Percentiles rank a stretch among this genome's conserved stretches.
Evolutionary conservation across 1,140 invertebrate species (phyloP).

Genomic region (Anthonomus grandis): DNA sequence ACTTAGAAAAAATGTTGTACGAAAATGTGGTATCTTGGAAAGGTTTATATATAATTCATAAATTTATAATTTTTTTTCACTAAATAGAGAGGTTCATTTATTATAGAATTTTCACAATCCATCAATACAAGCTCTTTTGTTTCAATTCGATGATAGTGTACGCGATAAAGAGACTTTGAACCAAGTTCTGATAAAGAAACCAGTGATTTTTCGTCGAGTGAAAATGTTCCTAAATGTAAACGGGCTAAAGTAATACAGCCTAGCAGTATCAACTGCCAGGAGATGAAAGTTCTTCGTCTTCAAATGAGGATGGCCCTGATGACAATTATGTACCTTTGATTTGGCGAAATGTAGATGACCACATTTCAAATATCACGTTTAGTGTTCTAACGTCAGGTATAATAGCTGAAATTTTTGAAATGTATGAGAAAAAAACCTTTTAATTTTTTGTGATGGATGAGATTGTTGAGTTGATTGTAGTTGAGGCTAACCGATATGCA

Average conservation of each 20-base stretch:
- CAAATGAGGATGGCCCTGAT: neutral
- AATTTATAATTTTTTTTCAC: no score
- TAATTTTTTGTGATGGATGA: neutral
- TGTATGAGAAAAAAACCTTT: neutral
- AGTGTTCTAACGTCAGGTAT: neutral
- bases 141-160: conserved; percentile 12
- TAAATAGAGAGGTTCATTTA: no score
- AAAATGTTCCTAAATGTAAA: neutral
- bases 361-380: neutral
- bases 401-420: neutral
- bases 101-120: no score
- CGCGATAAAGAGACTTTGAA: conserved; percentile 8
- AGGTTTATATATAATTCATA: no score
- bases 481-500: neutral
- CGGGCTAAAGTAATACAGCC: neutral
- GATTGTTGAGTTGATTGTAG: neutral
- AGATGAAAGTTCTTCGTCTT: neutral
- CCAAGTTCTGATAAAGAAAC: neutral
- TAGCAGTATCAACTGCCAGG: neutral
- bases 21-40: no score
- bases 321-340: neutral
- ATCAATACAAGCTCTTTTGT: no score
- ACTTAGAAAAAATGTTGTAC: no score
- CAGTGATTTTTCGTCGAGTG: neutral
- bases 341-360: neutral